Conservation (phyloP, 2,113 vertebrate species). For the Thinocorus orbignyianus region DNA sequence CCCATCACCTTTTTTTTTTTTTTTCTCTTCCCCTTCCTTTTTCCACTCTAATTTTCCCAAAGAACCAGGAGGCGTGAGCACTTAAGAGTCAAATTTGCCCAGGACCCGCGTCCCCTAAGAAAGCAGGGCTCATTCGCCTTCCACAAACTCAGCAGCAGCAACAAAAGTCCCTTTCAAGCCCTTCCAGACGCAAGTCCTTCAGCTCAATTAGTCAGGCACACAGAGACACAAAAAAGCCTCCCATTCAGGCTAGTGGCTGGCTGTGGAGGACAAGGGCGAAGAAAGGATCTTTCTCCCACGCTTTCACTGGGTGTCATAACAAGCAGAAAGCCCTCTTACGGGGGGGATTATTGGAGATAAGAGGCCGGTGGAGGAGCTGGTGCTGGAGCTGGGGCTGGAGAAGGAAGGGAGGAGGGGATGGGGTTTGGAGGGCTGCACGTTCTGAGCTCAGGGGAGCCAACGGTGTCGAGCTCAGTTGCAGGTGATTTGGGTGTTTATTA, state of each 20-base stretch:
- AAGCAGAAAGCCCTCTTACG: constrained; percentile 78
- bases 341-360: constrained; percentile 72
- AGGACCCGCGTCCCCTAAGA: constrained; percentile 34
- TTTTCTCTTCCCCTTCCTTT: no score
- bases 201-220: constrained; percentile 82
- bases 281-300: constrained; percentile 72
- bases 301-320: constrained; percentile 81
- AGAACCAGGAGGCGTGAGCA: background rate
- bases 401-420: background rate
- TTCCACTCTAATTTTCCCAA: background rate
- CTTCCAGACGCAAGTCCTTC: constrained; percentile 79
- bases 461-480: rapidly evolving
- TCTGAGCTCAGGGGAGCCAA: background rate
- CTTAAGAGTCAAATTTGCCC: constrained; percentile 51
- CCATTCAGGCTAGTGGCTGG: constrained; percentile 64
- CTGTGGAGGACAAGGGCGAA: constrained; percentile 66
- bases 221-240: constrained; percentile 69
- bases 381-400: background rate
- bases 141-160: constrained; percentile 50
- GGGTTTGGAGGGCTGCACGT: background rate
- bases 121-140: constrained; percentile 37
- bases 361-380: constrained; percentile 63
- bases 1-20: background rate
- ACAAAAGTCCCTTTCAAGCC: constrained; percentile 80
- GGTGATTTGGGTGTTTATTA: background rate